A percentile compares a stretch with the other conserved stretches of the same genome.
Conservation (phyloP, 35 echinoderm and acorn worm genomes). For the Lytechinus pictus region DNA sequence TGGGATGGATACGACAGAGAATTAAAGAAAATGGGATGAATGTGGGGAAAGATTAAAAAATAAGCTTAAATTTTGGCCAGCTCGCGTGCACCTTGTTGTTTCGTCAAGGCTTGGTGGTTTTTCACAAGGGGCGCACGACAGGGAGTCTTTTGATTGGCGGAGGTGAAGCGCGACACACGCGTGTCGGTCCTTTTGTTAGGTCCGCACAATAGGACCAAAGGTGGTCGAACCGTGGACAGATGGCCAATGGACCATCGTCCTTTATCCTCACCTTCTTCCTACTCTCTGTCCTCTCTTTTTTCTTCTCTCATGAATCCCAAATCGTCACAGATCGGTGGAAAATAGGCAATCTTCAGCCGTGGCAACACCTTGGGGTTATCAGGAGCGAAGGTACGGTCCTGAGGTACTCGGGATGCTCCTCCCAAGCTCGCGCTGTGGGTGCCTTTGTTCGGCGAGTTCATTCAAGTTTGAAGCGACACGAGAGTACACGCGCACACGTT, state of each 20-base stretch:
- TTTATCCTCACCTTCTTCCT: conserved; percentile 20
- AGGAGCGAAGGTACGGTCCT: conserved; percentile 43
- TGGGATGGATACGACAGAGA: background rate
- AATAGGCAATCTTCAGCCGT: conserved; percentile 5
- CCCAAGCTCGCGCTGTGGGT: background rate
- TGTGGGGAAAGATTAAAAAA: background rate
- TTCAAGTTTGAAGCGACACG: conserved; percentile 44
- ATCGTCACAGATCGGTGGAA: conserved; percentile 40
- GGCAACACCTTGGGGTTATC: conserved; percentile 49
- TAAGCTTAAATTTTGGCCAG: conserved; percentile 32
- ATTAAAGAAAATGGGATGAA: background rate
- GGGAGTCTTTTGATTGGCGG: background rate
- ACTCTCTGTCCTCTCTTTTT: conserved; percentile 11
- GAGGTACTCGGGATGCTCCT: background rate
- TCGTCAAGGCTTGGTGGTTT: conserved; percentile 31
- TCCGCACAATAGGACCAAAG: conserved; percentile 47
- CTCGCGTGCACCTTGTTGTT: conserved; percentile 49
- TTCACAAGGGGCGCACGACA: conserved; percentile 44
- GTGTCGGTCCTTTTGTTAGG: conserved; percentile 50
- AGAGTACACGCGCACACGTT: conserved; percentile 55
- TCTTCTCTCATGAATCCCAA: background rate
- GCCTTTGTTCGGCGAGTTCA: conserved; percentile 52
- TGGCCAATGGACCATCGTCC: conserved; percentile 23
- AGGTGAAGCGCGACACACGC: conserved; percentile 33
- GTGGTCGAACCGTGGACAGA: conserved; percentile 52